Evolutionary conservation across 2,113 vertebrate species (phyloP), one percentile per base, ranked within the genome.

Genomic region (Empidonax traillii): DNA sequence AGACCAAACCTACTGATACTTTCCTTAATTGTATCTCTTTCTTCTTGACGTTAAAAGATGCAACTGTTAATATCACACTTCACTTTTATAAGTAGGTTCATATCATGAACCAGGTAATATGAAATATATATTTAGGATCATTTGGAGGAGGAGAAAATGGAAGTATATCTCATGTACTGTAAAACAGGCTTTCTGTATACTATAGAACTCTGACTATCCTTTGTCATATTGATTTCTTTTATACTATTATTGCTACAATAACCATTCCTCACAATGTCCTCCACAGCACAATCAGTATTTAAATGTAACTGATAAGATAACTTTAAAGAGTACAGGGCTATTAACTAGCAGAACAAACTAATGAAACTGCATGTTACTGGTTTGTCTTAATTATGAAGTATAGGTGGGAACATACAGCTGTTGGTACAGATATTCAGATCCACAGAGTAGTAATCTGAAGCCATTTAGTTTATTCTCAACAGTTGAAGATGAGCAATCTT

Each of bases 11-110:
- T 95, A 49, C 59, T n/a, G 30, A 69, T 28, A 21, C 66, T 47
- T 85, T 71, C 47, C 46, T 88, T 44, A 52, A 84, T 66, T 96
- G 81, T 81, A 47, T 52, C 86, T 94, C 92, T 96, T 97, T 97
- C 82, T 94, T 97, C 78, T 93, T 95, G 25, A 88, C 71, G 76
- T 97, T 93, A 96, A 96, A 97, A 96, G 95, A 96, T 88, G 81
- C 67, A n/a, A 53, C 24, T 68, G 86, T 87, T 97, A 95, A 90
- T 96, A 94, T 79, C 77, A 86, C 65, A 44, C 80, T 88, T 51
- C 17, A 35, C 59, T 93, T 96, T 95, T 91, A 71, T 93, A 73
- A 69, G 71, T 83, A 90, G 39, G 80, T 84, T 97, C 67, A 24
- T 95, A 53, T 46, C 22, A 47, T 65, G 65, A 93, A 61, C n/a